These are phyloP conservation scores for Unio pictorum DNA, from an alignment of 2,888 invertebrate species.

Conservation along the genomic window DNA sequence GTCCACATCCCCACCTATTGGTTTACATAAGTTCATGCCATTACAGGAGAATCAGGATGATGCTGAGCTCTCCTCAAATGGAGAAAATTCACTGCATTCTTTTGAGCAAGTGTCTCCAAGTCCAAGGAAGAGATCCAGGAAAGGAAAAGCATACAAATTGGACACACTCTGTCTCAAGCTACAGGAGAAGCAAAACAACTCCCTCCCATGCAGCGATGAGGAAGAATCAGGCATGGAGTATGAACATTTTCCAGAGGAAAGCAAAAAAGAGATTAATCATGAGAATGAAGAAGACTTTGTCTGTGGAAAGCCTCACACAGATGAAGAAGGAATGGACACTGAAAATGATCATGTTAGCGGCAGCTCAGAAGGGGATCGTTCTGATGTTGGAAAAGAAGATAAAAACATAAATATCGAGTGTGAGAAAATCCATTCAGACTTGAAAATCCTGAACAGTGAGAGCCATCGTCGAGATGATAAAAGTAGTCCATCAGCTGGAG, in stretches of 20 bases:
- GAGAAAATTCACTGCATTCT: constrained; percentile 50
- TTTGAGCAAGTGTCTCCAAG: constrained; percentile 69
- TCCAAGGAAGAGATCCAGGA: constrained; percentile 80
- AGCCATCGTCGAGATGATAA: not conserved
- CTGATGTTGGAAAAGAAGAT: constrained; percentile 2
- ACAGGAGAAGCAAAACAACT: constrained; percentile 51
- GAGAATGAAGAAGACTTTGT: constrained; percentile 12
- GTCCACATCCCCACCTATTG: constrained; percentile 34
- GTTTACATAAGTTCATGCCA: constrained; percentile 1
- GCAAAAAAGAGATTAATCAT: constrained; percentile 10
- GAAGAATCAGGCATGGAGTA: constrained; percentile 19
- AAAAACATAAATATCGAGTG: constrained; percentile 11
- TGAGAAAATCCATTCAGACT: constrained; percentile 30
- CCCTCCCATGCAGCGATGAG: constrained; percentile 17
- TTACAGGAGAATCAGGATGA: constrained; percentile 14
- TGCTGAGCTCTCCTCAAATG: constrained; percentile 34
- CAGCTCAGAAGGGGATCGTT: too few species aligned
- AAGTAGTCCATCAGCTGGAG: constrained; percentile 1
- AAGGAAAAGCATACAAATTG: constrained; percentile 88
- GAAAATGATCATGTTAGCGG: not conserved
- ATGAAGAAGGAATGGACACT: not conserved
- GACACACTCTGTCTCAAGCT: constrained; percentile 74
- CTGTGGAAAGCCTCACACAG: constrained; percentile 1
- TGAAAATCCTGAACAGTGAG: constrained; percentile 29
- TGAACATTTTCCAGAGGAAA: constrained; percentile 7